Base-by-base conservation (phyloP, 2,797 vertebrate species). In the Syndactyla subalaris region DNA sequence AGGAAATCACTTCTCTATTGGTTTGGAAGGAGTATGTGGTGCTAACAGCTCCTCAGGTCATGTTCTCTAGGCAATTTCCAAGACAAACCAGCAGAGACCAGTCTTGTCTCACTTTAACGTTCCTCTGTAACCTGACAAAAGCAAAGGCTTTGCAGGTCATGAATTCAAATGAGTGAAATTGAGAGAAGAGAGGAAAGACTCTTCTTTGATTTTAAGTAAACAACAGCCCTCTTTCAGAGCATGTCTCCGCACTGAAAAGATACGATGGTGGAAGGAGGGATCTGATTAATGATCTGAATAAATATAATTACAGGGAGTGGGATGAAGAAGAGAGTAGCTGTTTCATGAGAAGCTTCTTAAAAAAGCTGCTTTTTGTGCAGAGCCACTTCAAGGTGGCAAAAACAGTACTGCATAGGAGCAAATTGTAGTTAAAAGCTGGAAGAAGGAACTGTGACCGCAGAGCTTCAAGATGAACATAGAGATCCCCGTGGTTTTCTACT, bases 71-170 rank as follows among this genome's bases (percentile, higher is more conserved):
- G 75, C 79, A 91, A 34, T 87, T 94, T 88, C 74, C 46, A 73
- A 41, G 8, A 34, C 13, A 29, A 17, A 51, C n/a, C 97, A 97
- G 95, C 76, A 98, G 98, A 91, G 93, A 95, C 92, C 92, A 96
- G 80, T 58, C 81, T 95, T 93, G 81, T 92, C 57, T 30, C 57
- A 91, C 39, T 76, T 91, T 24, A 19, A 26, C 36, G 23, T 59
- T 84, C 30, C 14, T 49, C 46, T 54, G 22, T 45, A 86, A 61
- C 34, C 15, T 39, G 13, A 32, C 52, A 21, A 66, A 88, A 80
- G 20, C 10, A 84, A 91, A 84, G 21, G 22, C 14, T 5, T 76
- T 66, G 6, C 6, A n/a, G 34, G 10, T 29, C 45, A 13, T 43
- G 17, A 67, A 54, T 92, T 59, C 39, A 74, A 59, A 65, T 27